Percentiles rank a stretch among this genome's conserved stretches.
phyloP scores from a whole-genome alignment of 1,140 invertebrate species.

The Pseudomyrmex flavicornis region DNA sequence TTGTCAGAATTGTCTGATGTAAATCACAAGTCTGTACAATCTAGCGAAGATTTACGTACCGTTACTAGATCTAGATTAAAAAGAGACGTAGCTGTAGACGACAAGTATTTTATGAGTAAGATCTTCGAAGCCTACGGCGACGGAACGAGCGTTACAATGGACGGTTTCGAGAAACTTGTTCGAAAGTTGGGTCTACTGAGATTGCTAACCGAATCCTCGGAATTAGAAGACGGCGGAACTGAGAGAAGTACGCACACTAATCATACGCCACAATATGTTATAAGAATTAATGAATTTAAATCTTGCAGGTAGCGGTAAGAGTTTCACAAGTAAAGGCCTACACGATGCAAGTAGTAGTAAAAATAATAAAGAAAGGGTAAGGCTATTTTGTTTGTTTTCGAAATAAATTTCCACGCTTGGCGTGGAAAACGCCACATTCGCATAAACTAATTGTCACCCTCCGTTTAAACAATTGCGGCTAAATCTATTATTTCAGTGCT shows the following conservation, averaged over 20 bases:
- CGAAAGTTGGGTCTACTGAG: conserved; percentile 87
- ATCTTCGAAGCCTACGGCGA: conserved; percentile 86
- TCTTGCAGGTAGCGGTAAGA: conserved; percentile 57
- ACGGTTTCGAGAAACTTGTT: conserved; percentile 89
- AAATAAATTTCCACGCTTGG: no score
- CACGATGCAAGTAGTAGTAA: conserved; percentile 47
- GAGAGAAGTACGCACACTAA: conserved; percentile 68
- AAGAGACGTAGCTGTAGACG: conserved; percentile 73
- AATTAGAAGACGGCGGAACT: conserved; percentile 59
- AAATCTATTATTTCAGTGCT: conserved; percentile 78
- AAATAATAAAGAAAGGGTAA: conserved; percentile 65
- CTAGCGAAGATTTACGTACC: conserved; percentile 30
- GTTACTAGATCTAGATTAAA: conserved; percentile 62
- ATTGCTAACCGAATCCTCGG: conserved; percentile 79
- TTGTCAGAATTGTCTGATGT: conserved; percentile 64
- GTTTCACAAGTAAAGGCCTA: conserved; percentile 66
- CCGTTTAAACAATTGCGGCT: neutral
- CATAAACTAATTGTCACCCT: neutral
- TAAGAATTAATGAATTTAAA: conserved; percentile 8
- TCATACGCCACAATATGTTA: neutral
- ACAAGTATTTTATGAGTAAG: conserved; percentile 82
- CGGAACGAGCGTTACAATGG: conserved; percentile 87
- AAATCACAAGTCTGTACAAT: conserved; percentile 22
- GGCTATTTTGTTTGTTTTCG: neutral
- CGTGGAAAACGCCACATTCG: neutral